A percentile compares a stretch with the other conserved stretches of the same genome.
Evolutionary conservation across 2,888 invertebrate genomes (phyloP).

Genomic region (Chrysomela aeneicollis): DNA sequence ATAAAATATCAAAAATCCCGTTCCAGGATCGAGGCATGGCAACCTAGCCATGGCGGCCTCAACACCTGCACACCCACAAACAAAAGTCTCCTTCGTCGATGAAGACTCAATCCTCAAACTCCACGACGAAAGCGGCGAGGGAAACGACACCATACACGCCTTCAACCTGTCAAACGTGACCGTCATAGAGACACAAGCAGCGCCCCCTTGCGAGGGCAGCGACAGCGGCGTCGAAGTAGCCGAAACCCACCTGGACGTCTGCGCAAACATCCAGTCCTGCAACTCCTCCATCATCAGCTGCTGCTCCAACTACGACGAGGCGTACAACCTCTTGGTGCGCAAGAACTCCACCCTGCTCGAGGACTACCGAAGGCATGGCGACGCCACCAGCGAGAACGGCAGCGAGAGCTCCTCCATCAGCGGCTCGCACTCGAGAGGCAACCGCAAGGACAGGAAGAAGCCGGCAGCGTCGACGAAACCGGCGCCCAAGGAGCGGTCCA

Average conservation of each 20-base stretch:
- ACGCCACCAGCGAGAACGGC: constrained; percentile 73
- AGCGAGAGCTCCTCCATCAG: constrained; percentile 82
- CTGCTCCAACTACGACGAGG: constrained; percentile 76
- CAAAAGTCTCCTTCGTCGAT: not conserved
- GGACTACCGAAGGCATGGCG: constrained; percentile 60
- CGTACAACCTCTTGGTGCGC: constrained; percentile 62
- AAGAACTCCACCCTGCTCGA: constrained; percentile 59
- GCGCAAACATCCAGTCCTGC: constrained; percentile 72
- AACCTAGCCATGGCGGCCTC: not conserved
- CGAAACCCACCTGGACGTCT: constrained; percentile 56
- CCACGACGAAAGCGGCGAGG: constrained; percentile 36
- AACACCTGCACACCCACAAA: not conserved
- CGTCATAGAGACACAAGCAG: constrained; percentile 50
- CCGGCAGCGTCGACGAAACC: constrained; percentile 57
- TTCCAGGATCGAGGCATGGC: not conserved
- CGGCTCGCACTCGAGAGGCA: constrained; percentile 56
- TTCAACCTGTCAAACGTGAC: constrained; percentile 55
- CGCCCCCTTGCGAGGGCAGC: constrained; percentile 70
- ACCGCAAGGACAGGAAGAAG: constrained; percentile 58
- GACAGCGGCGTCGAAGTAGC: constrained; percentile 83
- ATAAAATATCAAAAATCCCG: not conserved
- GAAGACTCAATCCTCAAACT: not conserved
- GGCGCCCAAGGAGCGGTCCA: constrained; percentile 46
- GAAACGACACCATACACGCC: constrained; percentile 54
- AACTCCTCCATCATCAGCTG: constrained; percentile 82